Evolutionary conservation across 2,113 vertebrate genomes (phyloP).

Genomic region (Alouatta palliata): DNA sequence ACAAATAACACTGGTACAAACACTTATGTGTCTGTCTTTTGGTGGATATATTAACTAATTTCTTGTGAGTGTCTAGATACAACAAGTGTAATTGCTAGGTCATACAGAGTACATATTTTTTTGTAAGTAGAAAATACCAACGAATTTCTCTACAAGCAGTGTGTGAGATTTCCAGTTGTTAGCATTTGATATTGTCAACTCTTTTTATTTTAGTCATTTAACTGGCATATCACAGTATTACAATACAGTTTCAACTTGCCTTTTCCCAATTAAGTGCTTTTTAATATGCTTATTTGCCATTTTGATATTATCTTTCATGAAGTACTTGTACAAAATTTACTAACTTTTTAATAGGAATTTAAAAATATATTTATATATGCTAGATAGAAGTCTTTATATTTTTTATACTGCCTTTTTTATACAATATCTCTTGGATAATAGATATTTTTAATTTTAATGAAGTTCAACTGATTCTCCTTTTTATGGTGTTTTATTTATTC

Average conservation of each 20-base stretch:
- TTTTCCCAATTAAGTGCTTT: background rate
- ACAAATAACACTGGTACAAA: background rate
- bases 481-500: background rate
- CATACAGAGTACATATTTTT: background rate
- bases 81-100: background rate
- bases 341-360: background rate
- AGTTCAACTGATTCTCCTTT: background rate
- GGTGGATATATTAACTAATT: background rate
- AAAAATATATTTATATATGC: background rate
- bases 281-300: background rate
- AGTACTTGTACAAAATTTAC: background rate
- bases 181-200: background rate
- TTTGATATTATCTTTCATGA: background rate
- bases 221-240: background rate
- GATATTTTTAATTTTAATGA: background rate
- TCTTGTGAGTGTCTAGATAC: background rate
- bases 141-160: background rate
- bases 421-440: background rate
- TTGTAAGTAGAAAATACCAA: background rate
- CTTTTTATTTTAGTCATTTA: background rate
- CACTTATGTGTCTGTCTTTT: background rate
- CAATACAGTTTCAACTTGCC: background rate
- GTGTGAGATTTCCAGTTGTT: background rate
- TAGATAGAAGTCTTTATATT: background rate
- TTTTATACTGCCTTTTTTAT: background rate